Evolutionary conservation across 2,113 vertebrate genomes (phyloP), one percentile per base, ranked within the genome.

Genomic region (Tachysurus vachellii): DNA sequence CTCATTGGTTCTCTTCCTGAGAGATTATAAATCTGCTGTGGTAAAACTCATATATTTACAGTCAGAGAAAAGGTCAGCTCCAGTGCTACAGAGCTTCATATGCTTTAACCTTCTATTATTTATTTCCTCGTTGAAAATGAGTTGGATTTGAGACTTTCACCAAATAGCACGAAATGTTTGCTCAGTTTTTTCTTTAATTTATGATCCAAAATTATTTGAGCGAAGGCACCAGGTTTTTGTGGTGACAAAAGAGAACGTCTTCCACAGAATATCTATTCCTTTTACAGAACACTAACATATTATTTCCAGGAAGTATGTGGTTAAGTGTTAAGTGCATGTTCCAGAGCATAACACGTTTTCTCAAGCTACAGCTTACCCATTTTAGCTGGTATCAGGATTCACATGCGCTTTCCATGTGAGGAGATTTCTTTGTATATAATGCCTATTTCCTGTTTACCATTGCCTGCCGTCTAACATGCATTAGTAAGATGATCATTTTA

Each of bases 1-100:
- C 26, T 36, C 4, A 0, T 9, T 59, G 4, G n/a, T 19, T n/a
- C 13, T 75, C n/a, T 28, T 61, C 36, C 53, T 57, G 19, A 54
- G 66, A 5, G 36, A 42, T 31, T 73, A 56, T 61, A 71, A 83
- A 84, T 42, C n/a, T 23, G 56, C 26, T 23, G 16, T 31, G 44
- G 79, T 61, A 42, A 50, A 59, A 76, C 57, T 64, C 36, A 71
- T 68, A 76, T 77, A 85, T 79, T 53, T 62, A 79, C 73, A 85
- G 84, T 42, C 11, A 17, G 47, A 44, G 8, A 53, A 64, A 44
- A 86, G 75, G 76, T 86, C 75, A 86, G 76, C 59, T 42, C 23
- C 53, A 36, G 17, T 36, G 70, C 36, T 76, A 13, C 56, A 79
- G 14, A 77, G 26, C 26, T 12, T 62, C 13, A 42, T 86, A 75